Evolutionary conservation across 2,113 vertebrate genomes (phyloP), one percentile per base, ranked within the genome.

Genomic region (Caranx ignobilis): DNA sequence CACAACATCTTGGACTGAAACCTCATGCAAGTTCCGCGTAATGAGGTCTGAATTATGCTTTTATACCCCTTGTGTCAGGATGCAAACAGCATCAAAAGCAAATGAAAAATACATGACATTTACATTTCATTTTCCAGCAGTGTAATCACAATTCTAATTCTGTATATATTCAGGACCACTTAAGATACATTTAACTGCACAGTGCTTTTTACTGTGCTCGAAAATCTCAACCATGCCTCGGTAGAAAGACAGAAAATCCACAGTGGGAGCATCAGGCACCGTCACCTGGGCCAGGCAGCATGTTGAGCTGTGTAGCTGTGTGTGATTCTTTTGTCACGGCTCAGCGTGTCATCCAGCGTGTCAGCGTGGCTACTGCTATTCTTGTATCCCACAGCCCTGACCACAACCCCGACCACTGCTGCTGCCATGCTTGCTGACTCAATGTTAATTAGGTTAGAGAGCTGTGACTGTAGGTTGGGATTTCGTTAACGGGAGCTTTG

Each of bases 381-480:
- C 87, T 67, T 88, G 90, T 88, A 82, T 35, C 73, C 80, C 85
- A 75, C 76, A 35, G 74, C 71, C 84, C 82, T 78, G 82, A 83
- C 87, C 90, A 88, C 82, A 87, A 84, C 87, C 83, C 73, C 82
- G 68, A 67, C 80, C 66, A 55, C 82, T 68, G 84, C 76, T 71
- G 85, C 89, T 59, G 78, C 87, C 85, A 68, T 69, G 88, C 84
- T 87, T 87, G 88, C 87, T 86, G 85, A 85, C 87, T 91, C 92
- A 72, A 89, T 94, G 83, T 89, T 94, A 93, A 94, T 93, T 90
- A 91, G 88, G 87, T 94, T 91, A 92, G 71, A 60, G 79, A 86
- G 87, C 84, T 88, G 80, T 81, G 55, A 85, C 85, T 82, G 87
- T 83, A 89, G 87, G 88, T 81, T 79, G 81, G 73, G 81, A 77